Evolutionary conservation across 2,113 vertebrate genomes (phyloP).

Genomic region (Oplegnathus fasciatus): DNA sequence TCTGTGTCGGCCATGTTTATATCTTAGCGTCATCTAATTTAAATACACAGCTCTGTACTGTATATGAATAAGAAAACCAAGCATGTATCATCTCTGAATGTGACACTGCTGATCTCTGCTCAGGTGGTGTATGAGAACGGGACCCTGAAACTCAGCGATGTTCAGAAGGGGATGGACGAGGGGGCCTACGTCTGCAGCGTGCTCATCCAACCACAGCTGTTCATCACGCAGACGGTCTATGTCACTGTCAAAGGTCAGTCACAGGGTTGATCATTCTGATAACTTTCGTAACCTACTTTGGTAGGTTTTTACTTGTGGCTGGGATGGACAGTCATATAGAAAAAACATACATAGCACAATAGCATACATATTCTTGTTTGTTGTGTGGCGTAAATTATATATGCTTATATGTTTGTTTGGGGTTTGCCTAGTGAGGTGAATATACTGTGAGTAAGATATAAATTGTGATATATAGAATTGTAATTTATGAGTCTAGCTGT

Average conservation of each 20-base stretch:
- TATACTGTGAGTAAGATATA: background rate
- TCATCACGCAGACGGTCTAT: slow-evolving; percentile 97
- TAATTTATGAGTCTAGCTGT: slow-evolving; percentile 5
- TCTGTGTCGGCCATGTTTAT: background rate
- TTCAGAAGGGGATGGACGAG: slow-evolving; percentile 98
- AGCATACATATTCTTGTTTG: background rate
- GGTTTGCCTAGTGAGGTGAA: background rate
- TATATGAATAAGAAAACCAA: background rate
- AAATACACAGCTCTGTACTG: background rate
- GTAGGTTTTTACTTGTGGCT: background rate
- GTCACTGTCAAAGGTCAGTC: slow-evolving; percentile 96
- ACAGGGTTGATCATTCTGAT: background rate
- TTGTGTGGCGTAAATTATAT: background rate
- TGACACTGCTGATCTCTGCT: slow-evolving; percentile 26
- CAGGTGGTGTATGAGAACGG: slow-evolving; percentile 97
- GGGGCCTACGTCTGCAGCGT: slow-evolving; percentile 98
- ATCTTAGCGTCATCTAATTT: background rate
- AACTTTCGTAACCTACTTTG: no score
- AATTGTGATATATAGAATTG: background rate
- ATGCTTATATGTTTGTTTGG: background rate
- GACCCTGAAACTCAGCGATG: slow-evolving; percentile 96
- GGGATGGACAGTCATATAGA: background rate
- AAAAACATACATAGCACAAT: background rate
- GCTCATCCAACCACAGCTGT: slow-evolving; percentile 97
- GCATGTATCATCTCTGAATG: background rate